These are phyloP conservation scores for Emmelina monodactyla DNA, from an alignment of 2,888 invertebrate species.

Conservation along the genomic window DNA sequence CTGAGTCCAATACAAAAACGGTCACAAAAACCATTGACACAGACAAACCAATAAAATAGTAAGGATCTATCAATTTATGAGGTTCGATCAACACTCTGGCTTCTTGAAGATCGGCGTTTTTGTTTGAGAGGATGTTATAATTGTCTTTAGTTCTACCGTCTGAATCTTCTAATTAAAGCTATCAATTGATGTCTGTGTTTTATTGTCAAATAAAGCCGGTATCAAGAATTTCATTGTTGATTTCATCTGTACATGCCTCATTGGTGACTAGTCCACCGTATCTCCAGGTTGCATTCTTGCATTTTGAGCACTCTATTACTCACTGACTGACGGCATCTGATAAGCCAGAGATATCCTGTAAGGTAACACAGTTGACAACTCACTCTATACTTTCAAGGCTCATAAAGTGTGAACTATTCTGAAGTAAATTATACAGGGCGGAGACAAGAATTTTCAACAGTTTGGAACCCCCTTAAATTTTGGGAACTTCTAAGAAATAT, in stretches of 20 bases:
- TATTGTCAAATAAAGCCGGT: slow-evolving; percentile 2
- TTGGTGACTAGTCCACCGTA: slow-evolving; percentile 37
- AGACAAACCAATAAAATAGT: slow-evolving; percentile 43
- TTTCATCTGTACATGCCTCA: slow-evolving; percentile 37
- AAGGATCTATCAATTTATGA: slow-evolving; percentile 57
- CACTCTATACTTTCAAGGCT: slow-evolving; percentile 34
- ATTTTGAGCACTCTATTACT: slow-evolving; percentile 43
- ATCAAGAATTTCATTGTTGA: slow-evolving; percentile 20
- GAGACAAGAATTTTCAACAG: slow-evolving; percentile 38
- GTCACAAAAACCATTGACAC: slow-evolving; percentile 49
- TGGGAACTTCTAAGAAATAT: slow-evolving; percentile 51
- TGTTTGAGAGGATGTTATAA: too few relatives aligned
- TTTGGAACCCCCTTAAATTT: slow-evolving; percentile 27
- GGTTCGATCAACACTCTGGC: slow-evolving; percentile 19
- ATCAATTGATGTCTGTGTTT: slow-evolving; percentile 5
- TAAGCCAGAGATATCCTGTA: slow-evolving; percentile 29
- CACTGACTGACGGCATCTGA: slow-evolving; percentile 31
- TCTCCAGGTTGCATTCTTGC: slow-evolving; percentile 41
- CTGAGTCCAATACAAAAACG: slow-evolving; percentile 26
- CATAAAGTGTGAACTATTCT: slow-evolving; percentile 50
- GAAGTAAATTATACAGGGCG: slow-evolving; percentile 39
- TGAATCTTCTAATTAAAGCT: slow-evolving; percentile 23
- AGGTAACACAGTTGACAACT: slow-evolving; percentile 45
- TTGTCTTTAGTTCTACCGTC: slow-evolving; percentile 30
- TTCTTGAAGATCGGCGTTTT: too few relatives aligned